Evolutionary conservation across 2,113 vertebrate species (phyloP).

Genomic region (Protobothrops mucrosquamatus): DNA sequence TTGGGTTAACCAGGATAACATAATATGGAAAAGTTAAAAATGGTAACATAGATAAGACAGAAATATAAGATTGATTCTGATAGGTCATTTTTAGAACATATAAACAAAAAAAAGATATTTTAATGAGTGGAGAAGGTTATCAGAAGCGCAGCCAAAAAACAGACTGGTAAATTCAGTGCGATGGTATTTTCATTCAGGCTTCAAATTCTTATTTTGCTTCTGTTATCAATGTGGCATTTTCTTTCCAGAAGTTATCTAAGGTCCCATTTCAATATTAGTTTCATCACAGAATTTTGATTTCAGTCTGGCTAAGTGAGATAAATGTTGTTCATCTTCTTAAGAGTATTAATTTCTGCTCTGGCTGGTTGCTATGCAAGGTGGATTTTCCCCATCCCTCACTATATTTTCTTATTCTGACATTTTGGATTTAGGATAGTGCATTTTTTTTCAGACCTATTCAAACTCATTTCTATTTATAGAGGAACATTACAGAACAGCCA

Average conservation of each 20-base stretch:
- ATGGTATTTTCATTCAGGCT: background rate
- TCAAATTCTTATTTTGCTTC: constrained; percentile 31
- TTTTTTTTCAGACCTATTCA: constrained; percentile 45
- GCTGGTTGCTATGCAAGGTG: constrained; percentile 42
- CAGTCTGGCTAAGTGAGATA: constrained; percentile 24
- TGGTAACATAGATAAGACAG: constrained; percentile 15
- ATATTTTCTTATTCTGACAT: constrained; percentile 27
- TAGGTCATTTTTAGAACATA: constrained; percentile 15
- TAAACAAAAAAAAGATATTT: background rate
- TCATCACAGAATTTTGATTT: constrained; percentile 32
- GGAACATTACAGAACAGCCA: constrained; percentile 52
- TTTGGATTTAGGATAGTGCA: constrained; percentile 43
- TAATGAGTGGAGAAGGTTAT: constrained; percentile 18
- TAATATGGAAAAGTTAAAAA: background rate
- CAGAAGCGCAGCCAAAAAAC: constrained; percentile 39
- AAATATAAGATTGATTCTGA: constrained; percentile 1
- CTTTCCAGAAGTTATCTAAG: constrained; percentile 16
- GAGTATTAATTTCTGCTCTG: constrained; percentile 41
- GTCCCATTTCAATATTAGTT: constrained; percentile 43
- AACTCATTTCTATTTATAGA: constrained; percentile 47
- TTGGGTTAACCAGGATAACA: background rate
- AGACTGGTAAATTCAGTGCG: constrained; percentile 22
- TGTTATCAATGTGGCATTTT: background rate
- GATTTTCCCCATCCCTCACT: constrained; percentile 33
- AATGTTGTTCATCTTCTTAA: constrained; percentile 36